A percentile compares a stretch with the other conserved stretches of the same genome.
Evolutionary conservation across 1,140 invertebrate species (phyloP).

Genomic region (Brachionus asplanchnoidis): DNA sequence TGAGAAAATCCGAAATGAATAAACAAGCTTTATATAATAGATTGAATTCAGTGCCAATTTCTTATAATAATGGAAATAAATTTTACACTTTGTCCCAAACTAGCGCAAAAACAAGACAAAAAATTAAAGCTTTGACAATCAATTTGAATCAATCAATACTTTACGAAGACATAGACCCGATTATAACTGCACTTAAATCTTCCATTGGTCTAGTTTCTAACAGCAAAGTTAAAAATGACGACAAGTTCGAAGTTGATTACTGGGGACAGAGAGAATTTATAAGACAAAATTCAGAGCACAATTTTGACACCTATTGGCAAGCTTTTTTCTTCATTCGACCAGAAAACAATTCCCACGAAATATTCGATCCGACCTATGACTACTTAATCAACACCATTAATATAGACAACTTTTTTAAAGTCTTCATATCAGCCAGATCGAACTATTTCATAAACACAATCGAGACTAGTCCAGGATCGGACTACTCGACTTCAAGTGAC

Average conservation of each 20-base stretch:
- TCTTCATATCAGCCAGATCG: not conserved
- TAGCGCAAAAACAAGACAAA: not conserved
- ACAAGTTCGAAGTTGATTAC: not conserved
- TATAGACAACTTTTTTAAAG: not conserved
- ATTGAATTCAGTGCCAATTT: not conserved
- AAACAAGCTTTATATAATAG: not conserved
- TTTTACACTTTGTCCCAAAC: not conserved
- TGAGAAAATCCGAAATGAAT: not conserved
- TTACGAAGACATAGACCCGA: not conserved
- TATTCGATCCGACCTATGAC: not conserved
- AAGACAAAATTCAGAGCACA: not conserved
- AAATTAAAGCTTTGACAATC: not conserved
- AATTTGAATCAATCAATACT: slow-evolving; percentile 13
- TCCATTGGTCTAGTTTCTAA: not conserved
- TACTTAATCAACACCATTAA: not conserved
- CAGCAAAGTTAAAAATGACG: not conserved
- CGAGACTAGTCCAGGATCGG: not conserved
- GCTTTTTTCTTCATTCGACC: not conserved
- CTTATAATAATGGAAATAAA: not conserved
- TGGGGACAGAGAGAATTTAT: slow-evolving; percentile 11
- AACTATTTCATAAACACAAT: slow-evolving; percentile 7
- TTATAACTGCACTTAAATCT: not conserved
- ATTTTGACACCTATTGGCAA: not conserved
- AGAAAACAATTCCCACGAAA: not conserved
- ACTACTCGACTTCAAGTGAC: not conserved